Percentiles rank a stretch among this genome's conserved stretches.
Conservation (phyloP, 2,797 vertebrate genomes). For the Melanotaenia boesemani region DNA sequence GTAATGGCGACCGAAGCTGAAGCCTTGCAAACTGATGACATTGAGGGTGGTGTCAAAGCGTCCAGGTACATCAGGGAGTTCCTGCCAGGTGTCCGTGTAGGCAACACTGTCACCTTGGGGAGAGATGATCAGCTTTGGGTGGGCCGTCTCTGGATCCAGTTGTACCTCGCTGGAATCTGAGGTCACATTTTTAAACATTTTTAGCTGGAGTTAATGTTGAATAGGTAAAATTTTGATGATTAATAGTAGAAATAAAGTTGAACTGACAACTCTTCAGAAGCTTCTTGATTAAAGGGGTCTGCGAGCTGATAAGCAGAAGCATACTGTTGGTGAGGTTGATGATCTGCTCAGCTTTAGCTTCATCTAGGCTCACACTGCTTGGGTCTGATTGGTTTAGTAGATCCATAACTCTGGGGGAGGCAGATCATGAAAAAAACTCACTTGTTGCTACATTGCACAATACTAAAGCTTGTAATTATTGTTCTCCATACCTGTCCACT, state of each 20-base stretch:
- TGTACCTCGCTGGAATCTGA: constrained; percentile 80
- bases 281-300: constrained; percentile 82
- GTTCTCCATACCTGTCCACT: constrained; percentile 69
- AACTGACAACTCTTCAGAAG: constrained; percentile 83
- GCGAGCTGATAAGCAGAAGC: constrained; percentile 79
- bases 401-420: constrained; percentile 73
- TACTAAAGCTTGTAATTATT: not conserved
- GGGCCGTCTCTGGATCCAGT: constrained; percentile 82
- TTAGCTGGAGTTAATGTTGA: not conserved
- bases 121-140: constrained; percentile 84
- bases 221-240: not conserved
- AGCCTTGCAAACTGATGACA: constrained; percentile 79
- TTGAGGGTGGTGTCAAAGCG: constrained; percentile 87
- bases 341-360: constrained; percentile 83
- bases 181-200: constrained; percentile 24
- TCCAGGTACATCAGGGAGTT: constrained; percentile 74
- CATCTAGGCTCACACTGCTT: constrained; percentile 77
- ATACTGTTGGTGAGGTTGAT: constrained; percentile 80
- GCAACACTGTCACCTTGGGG: constrained; percentile 73
- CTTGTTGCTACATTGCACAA: not conserved
- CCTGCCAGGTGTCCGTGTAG: constrained; percentile 82
- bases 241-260: not conserved
- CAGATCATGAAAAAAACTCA: constrained; percentile 27
- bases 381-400: constrained; percentile 78
- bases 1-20: constrained; percentile 81